These are phyloP conservation scores for Arbacia lixula DNA, from an alignment of 53 echinoderm and acorn worm species.

Conservation along the genomic window DNA sequence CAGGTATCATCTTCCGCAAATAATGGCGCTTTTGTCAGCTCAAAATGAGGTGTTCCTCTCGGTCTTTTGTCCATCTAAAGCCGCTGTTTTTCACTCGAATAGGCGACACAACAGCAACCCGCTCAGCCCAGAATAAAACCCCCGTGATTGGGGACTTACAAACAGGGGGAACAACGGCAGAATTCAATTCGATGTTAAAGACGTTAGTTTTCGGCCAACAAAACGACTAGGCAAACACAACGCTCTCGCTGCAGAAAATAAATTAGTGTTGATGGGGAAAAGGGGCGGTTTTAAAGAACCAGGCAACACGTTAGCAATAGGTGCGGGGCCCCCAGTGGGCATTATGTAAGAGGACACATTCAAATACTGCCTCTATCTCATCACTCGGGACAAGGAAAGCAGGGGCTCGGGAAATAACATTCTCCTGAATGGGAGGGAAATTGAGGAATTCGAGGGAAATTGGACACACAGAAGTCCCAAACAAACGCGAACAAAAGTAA, in stretches of 20 bases:
- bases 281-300: too few species aligned
- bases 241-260: slow-evolving; percentile 1
- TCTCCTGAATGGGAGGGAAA: too few species aligned
- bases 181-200: slow-evolving; percentile 51
- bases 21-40: slow-evolving; percentile 5
- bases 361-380: too few species aligned
- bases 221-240: slow-evolving; percentile 31
- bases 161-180: background rate
- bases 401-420: too few species aligned
- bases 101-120: slow-evolving; percentile 17
- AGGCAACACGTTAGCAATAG: too few species aligned
- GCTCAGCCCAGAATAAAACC: slow-evolving; percentile 29
- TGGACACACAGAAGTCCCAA: too few species aligned
- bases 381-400: too few species aligned
- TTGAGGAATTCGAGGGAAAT: too few species aligned
- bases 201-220: slow-evolving; percentile 55
- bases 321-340: too few species aligned
- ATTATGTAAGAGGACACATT: too few species aligned
- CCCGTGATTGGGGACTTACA: background rate
- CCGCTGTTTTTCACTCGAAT: slow-evolving; percentile 39
- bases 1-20: slow-evolving; percentile 33
- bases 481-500: too few species aligned
- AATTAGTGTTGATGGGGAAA: too few species aligned
- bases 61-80: background rate
- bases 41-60: slow-evolving; percentile 51